Conservation (phyloP, 2,113 vertebrate genomes). For the Daboia siamensis region DNA sequence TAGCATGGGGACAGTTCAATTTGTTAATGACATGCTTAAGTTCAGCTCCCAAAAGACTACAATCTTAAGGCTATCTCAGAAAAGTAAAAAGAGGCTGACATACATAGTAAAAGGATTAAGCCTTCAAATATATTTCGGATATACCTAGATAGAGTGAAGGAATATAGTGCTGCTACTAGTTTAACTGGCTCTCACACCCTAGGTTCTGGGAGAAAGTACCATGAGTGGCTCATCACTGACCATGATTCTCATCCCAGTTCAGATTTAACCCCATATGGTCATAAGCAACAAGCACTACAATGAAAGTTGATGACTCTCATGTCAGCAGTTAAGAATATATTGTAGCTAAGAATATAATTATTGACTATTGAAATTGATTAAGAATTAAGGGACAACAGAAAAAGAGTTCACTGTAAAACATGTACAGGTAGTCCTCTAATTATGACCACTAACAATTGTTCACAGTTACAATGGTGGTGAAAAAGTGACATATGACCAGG, state of each 20-base stretch:
- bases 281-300: not conserved
- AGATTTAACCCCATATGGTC: not conserved
- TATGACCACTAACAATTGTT: not conserved
- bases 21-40: conserved; percentile 39
- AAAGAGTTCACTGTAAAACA: not conserved
- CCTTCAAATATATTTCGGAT: not conserved
- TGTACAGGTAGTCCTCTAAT: not conserved
- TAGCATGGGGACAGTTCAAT: conserved; percentile 32
- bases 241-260: not conserved
- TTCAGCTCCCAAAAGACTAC: not conserved
- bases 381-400: not conserved
- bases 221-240: not conserved
- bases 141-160: not conserved
- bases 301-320: not conserved
- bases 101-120: not conserved
- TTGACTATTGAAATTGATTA: not conserved
- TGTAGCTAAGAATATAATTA: not conserved
- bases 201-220: not conserved
- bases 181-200: too few species aligned
- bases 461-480: not conserved
- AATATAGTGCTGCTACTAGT: not conserved
- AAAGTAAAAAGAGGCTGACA: not conserved
- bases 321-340: not conserved
- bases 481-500: not conserved
- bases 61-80: not conserved